Evolutionary conservation across 2,888 invertebrate species (phyloP).

Genomic region (Lepidocyrtoides sp.): DNA sequence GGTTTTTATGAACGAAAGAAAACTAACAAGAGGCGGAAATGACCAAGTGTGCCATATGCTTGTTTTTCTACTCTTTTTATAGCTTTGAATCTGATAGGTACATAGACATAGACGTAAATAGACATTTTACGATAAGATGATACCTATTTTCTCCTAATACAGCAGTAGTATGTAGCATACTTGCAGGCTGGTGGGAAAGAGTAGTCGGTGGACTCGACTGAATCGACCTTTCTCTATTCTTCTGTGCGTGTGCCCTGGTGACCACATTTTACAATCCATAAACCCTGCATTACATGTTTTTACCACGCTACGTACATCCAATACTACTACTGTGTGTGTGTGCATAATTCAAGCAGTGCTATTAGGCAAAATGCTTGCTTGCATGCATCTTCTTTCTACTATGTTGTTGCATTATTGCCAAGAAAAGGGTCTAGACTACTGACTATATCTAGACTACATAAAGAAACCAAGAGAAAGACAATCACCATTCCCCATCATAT

Average conservation of each 20-base stretch:
- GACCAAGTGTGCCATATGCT: constrained; percentile 52
- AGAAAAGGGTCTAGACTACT: not conserved
- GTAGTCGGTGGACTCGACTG: not conserved
- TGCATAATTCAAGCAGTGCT: not conserved
- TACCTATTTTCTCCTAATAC: constrained; percentile 3
- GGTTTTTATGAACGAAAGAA: constrained; percentile 13
- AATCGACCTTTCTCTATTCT: constrained; percentile 61
- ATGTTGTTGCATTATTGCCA: not conserved
- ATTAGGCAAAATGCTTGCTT: not conserved
- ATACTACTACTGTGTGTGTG: not conserved
- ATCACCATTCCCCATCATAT: no score
- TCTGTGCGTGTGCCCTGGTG: constrained; percentile 72
- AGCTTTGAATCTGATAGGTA: no score
- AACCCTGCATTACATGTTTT: constrained; percentile 49
- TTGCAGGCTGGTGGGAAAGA: not conserved
- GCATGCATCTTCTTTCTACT: not conserved
- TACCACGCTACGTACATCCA: not conserved
- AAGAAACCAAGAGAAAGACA: not conserved
- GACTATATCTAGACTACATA: not conserved
- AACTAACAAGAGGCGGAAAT: constrained; percentile 52
- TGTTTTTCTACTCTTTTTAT: constrained; percentile 7
- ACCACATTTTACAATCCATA: constrained; percentile 81
- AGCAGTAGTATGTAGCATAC: not conserved
- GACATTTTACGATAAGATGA: not conserved
- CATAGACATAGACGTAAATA: no score